Conservation (phyloP, 2,888 invertebrate genomes). For the Pollenia labialis region DNA sequence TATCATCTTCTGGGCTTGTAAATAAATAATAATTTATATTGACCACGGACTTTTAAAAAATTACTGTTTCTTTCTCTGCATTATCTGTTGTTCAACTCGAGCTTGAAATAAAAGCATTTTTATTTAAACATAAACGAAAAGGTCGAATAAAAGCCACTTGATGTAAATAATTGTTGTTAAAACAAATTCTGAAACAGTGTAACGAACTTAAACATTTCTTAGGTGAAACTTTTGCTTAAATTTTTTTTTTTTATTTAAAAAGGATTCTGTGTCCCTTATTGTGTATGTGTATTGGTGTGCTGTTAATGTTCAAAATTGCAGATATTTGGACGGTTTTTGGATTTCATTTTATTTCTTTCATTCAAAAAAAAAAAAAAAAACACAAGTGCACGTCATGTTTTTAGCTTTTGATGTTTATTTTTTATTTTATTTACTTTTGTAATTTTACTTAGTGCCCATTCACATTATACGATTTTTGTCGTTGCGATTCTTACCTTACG, state of each 20-base stretch:
- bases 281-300: slow-evolving; percentile 31
- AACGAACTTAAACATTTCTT: background rate
- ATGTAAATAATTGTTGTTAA: slow-evolving; percentile 54
- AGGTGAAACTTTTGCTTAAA: background rate
- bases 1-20: too few relatives aligned
- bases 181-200: background rate
- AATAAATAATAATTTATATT: too few relatives aligned
- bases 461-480: too few relatives aligned
- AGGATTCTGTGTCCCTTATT: background rate
- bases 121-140: too few relatives aligned
- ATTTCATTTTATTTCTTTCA: slow-evolving; percentile 17
- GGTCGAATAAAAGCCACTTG: too few relatives aligned
- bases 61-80: too few relatives aligned
- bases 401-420: slow-evolving; percentile 53
- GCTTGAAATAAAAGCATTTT: too few relatives aligned
- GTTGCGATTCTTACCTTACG: too few relatives aligned
- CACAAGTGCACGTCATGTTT: slow-evolving; percentile 56
- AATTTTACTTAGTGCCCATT: too few relatives aligned
- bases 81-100: too few relatives aligned
- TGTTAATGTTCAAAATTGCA: background rate
- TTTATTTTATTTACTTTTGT: background rate
- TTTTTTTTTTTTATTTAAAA: background rate
- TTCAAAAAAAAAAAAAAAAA: background rate
- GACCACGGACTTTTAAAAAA: too few relatives aligned
- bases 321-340: slow-evolving; percentile 54